phyloP scores from a whole-genome alignment of 1,140 invertebrate species.

The Drosophila kanapiae region DNA sequence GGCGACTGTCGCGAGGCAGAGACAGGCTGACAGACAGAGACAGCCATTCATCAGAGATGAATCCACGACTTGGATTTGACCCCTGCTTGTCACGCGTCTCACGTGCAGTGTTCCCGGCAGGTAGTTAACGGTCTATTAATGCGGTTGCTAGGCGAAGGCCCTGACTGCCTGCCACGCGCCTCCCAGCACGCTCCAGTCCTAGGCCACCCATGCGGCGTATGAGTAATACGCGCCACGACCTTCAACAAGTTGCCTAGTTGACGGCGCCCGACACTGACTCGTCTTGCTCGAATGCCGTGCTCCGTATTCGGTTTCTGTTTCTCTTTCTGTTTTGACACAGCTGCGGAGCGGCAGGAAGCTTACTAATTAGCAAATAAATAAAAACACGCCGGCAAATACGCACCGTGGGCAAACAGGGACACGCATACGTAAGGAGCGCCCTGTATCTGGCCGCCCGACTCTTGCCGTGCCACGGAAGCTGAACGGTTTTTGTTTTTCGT shows the following conservation, averaged over 20 bases:
- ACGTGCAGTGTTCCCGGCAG: slow-evolving; percentile 47
- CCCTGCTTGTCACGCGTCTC: slow-evolving; percentile 49
- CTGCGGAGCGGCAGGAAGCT: slow-evolving; percentile 50
- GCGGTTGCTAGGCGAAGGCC: slow-evolving; percentile 54
- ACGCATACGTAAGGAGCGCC: background rate
- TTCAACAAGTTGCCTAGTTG: slow-evolving; percentile 73
- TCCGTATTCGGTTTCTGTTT: slow-evolving; percentile 1
- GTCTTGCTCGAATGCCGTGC: background rate
- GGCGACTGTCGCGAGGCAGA: slow-evolving; percentile 13
- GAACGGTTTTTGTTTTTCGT: slow-evolving; percentile 44
- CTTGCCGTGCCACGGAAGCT: slow-evolving; percentile 5
- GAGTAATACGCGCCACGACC: slow-evolving; percentile 66
- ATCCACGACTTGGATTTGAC: slow-evolving; percentile 16
- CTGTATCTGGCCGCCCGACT: slow-evolving; percentile 6
- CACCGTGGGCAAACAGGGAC: slow-evolving; percentile 26
- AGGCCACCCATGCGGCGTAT: slow-evolving; percentile 38
- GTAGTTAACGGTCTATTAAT: slow-evolving; percentile 75
- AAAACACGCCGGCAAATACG: slow-evolving; percentile 56
- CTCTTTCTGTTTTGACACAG: slow-evolving; percentile 7
- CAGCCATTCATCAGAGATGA: slow-evolving; percentile 11
- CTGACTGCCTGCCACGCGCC: background rate
- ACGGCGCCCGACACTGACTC: slow-evolving; percentile 17
- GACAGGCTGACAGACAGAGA: slow-evolving; percentile 7
- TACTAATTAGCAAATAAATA: slow-evolving; percentile 79
- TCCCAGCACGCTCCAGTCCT: background rate